These are phyloP conservation scores for Stomatorhinus walkeri DNA, from an alignment of 2,797 vertebrate genomes.

Conservation along the genomic window DNA sequence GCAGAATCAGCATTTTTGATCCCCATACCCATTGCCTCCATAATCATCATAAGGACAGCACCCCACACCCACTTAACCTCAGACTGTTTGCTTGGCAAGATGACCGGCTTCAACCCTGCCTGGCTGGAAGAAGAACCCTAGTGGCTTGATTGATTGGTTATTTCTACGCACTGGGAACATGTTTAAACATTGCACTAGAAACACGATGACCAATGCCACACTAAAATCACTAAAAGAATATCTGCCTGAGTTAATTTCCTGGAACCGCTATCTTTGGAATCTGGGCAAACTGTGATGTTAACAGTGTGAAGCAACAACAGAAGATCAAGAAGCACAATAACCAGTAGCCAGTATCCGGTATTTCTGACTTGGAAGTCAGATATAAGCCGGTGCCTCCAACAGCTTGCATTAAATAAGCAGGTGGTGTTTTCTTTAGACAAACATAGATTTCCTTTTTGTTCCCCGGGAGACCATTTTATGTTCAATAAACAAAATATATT, in stretches of 20 bases:
- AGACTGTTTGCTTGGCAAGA: neutral
- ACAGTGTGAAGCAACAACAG: neutral
- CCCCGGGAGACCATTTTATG: neutral
- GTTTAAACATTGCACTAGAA: neutral
- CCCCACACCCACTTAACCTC: neutral
- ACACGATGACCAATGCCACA: neutral
- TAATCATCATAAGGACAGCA: neutral
- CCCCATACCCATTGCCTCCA: neutral
- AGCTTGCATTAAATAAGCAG: neutral
- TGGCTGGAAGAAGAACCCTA: neutral
- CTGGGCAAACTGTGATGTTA: neutral
- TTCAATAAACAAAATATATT: neutral
- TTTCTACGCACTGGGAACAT: neutral
- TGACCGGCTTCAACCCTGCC: neutral
- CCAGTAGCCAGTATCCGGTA: neutral
- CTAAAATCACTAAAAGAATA: neutral
- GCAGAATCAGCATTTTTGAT: neutral
- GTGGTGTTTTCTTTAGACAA: neutral
- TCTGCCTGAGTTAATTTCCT: neutral
- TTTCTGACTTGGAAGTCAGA: neutral
- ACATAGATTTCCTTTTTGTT: neutral
- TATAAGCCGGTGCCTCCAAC: neutral
- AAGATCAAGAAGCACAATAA: neutral
- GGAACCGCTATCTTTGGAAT: neutral
- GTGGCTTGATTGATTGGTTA: neutral